Base-by-base conservation (phyloP, 2,797 vertebrate genomes). In the Chloroceryle inda region DNA sequence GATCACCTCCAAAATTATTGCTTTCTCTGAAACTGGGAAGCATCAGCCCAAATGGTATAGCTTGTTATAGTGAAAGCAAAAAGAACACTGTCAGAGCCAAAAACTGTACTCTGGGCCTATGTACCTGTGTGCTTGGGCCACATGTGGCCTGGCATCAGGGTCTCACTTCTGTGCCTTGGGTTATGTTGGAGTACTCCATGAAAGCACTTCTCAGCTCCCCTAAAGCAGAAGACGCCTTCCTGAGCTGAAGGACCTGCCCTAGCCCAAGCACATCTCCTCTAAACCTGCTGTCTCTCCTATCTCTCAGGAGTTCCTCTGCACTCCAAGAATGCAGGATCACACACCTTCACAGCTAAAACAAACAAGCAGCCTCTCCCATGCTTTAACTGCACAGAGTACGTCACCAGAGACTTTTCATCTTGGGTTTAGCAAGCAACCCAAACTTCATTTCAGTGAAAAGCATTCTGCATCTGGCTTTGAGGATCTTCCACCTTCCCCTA, bases 111-210 rank as follows among this genome's bases (percentile, higher is more conserved):
- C 18, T 37, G 49, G 64, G 40, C 11, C 59, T 38, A 35, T 0
- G 8, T 27, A 37, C 31, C 24, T 2, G 0, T 40, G 19, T 49
- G 31, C 29, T 19, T 26, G 29, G 27, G 38, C 44, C 4, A 1
- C 9, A 4, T 24, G 14, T 19, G 42, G 45, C 55, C 80, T 68
- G 44, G 26, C 66, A 63, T 33, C 33, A 49, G 31, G 10, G 27
- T 81, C 29, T 85, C 33, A 17, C 22, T 73, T 49, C 49, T 31
- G 33, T 31, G 14, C n/a, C 44, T 44, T 1, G 0, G 13, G n/a
- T 59, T 67, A 10, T 4, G 8, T 26, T 35, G 23, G 31, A 49
- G 27, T 37, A 37, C 27, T 64, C 56, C 45, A 49, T 18, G 44
- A 59, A 56, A 66, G 24, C 42, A 52, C 5, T 55, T 76, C 38